phyloP scores from a whole-genome alignment of 64 coral and sea anemone genomes.

The Stichodactyla mertensii region DNA sequence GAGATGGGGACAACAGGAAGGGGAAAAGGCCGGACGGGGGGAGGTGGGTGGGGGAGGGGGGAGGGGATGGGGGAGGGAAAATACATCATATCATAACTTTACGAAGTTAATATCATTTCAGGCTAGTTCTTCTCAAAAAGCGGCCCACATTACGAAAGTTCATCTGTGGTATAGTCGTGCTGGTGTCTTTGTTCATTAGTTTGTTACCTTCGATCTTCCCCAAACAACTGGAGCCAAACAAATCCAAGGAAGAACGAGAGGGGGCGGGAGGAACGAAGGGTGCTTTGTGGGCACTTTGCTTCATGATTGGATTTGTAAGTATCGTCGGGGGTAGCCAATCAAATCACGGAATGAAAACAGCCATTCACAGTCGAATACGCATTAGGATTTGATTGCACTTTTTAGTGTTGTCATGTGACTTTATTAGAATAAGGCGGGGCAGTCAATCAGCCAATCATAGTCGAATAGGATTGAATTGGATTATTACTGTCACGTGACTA shows the following conservation, averaged over 20 bases:
- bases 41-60: too few species aligned
- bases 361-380: too few species aligned
- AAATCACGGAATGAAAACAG: too few species aligned
- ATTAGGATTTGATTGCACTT: too few species aligned
- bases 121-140: constrained; percentile 70
- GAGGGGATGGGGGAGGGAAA: too few species aligned
- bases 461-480: too few species aligned
- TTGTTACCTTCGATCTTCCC: constrained; percentile 87
- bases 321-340: background rate
- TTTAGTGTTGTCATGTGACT: too few species aligned
- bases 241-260: constrained; percentile 29
- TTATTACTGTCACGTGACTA: too few species aligned
- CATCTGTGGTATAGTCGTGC: constrained; percentile 46
- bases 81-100: background rate
- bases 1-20: too few species aligned
- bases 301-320: constrained; percentile 99
- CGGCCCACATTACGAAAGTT: constrained; percentile 72
- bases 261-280: constrained; percentile 65
- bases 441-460: too few species aligned
- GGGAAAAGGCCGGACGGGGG: too few species aligned
- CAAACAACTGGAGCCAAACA: constrained; percentile 48
- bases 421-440: too few species aligned
- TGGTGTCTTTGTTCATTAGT: constrained; percentile 75
- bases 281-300: constrained; percentile 76
- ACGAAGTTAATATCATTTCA: background rate